These are phyloP conservation scores for Hedychridium roseum DNA, from an alignment of 2,888 invertebrate genomes.

Conservation along the genomic window DNA sequence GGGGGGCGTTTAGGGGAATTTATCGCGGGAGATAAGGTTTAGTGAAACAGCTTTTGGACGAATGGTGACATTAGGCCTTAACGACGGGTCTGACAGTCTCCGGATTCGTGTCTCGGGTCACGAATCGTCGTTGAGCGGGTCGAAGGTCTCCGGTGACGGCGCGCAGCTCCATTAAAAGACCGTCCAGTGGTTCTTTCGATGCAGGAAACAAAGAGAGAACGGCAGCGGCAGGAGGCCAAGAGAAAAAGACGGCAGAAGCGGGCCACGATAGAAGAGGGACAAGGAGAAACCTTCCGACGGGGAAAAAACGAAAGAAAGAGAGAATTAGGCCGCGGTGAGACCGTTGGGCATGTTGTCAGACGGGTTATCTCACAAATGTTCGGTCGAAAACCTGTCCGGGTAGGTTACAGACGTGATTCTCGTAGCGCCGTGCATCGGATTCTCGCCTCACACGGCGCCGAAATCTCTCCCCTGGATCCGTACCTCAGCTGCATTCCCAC, in stretches of 20 bases:
- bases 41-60: too few species aligned
- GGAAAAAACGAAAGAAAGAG: too few species aligned
- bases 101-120: slow-evolving; percentile 31
- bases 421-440: slow-evolving; percentile 42
- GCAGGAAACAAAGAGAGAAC: background rate
- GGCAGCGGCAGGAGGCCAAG: background rate
- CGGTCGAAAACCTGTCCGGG: slow-evolving; percentile 42
- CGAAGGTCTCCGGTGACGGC: slow-evolving; percentile 33
- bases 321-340: slow-evolving; percentile 44
- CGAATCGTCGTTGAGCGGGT: slow-evolving; percentile 30
- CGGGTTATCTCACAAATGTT: slow-evolving; percentile 48
- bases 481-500: background rate
- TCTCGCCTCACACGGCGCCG: slow-evolving; percentile 42
- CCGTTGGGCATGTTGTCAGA: slow-evolving; percentile 40
- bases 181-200: background rate
- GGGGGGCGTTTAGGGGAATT: too few species aligned
- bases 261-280: too few species aligned
- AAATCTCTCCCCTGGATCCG: background rate
- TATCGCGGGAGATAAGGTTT: too few species aligned
- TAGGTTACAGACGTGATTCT: slow-evolving; percentile 45
- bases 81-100: slow-evolving; percentile 23
- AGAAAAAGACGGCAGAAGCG: slow-evolving; percentile 12
- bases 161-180: slow-evolving; percentile 10
- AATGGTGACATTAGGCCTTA: too few species aligned
- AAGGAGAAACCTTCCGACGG: too few species aligned